Conservation (phyloP, 2,888 invertebrate species). For the Allophyes oxyacanthae region DNA sequence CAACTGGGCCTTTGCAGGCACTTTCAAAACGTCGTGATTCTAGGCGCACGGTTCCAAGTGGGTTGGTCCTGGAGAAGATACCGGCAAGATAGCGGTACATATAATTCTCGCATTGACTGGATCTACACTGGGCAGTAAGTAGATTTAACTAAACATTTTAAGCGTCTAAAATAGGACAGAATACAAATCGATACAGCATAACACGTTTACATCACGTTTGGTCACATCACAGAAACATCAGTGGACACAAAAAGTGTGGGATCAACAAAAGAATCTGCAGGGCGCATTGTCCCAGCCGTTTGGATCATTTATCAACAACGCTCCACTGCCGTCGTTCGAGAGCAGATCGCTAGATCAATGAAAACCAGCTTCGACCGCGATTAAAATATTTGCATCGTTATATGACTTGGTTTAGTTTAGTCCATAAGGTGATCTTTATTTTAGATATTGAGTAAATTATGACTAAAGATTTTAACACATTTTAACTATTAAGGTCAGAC, state of each 20-base stretch:
- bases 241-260: constrained; percentile 84
- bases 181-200: constrained; percentile 61
- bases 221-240: constrained; percentile 74
- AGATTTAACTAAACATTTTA: too few relatives aligned
- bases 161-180: constrained; percentile 3
- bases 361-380: constrained; percentile 66
- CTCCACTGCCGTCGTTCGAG: constrained; percentile 81
- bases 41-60: too few relatives aligned
- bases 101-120: too few relatives aligned
- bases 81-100: too few relatives aligned
- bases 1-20: too few relatives aligned
- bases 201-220: constrained; percentile 74
- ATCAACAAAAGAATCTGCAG: constrained; percentile 87
- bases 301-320: constrained; percentile 86
- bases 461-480: too few relatives aligned
- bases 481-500: too few relatives aligned
- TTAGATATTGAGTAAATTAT: too few relatives aligned
- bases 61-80: too few relatives aligned
- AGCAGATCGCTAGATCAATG: constrained; percentile 83
- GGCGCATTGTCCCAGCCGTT: constrained; percentile 80
- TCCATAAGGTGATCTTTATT: background rate
- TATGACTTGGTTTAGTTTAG: constrained; percentile 34
- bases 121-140: too few relatives aligned
- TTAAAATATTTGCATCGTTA: constrained; percentile 77
- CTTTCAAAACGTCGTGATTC: too few relatives aligned